Conservation (phyloP, 2,113 vertebrate species). For the Smithornis capensis region DNA sequence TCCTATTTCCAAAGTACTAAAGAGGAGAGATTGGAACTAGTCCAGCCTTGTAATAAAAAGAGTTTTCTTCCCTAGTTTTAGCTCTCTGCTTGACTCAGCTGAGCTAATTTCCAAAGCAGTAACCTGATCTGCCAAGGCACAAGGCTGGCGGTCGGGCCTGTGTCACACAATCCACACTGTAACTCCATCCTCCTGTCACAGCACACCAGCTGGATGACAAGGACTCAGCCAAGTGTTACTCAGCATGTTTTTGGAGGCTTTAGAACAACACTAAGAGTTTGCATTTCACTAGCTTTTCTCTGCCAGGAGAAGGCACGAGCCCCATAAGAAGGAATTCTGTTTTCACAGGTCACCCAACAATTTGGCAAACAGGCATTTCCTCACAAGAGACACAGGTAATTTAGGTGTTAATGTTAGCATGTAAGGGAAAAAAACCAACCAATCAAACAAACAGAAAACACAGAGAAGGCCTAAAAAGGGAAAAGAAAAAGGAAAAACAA, state of each 20-base stretch:
- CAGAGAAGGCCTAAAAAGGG: neutral
- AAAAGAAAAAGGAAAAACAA: neutral
- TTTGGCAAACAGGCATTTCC: neutral
- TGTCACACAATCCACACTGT: accelerated
- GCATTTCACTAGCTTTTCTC: neutral
- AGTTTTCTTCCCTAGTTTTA: neutral
- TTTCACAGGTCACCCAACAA: neutral
- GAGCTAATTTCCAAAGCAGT: neutral
- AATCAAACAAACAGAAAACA: neutral
- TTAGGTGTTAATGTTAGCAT: neutral
- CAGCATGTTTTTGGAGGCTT: neutral
- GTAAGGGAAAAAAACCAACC: neutral
- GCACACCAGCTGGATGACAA: neutral
- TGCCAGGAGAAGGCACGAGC: neutral
- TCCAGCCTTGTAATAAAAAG: neutral
- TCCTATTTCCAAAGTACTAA: neutral
- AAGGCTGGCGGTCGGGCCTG: accelerated
- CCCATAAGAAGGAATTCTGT: neutral
- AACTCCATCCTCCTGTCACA: neutral
- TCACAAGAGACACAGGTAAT: neutral
- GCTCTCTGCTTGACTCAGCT: neutral
- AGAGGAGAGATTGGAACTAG: neutral
- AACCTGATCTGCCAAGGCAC: neutral
- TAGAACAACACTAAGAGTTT: neutral
- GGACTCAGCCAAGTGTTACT: neutral